Base-by-base conservation (phyloP, 2,888 invertebrate species). In the Macroteleia sp. region DNA sequence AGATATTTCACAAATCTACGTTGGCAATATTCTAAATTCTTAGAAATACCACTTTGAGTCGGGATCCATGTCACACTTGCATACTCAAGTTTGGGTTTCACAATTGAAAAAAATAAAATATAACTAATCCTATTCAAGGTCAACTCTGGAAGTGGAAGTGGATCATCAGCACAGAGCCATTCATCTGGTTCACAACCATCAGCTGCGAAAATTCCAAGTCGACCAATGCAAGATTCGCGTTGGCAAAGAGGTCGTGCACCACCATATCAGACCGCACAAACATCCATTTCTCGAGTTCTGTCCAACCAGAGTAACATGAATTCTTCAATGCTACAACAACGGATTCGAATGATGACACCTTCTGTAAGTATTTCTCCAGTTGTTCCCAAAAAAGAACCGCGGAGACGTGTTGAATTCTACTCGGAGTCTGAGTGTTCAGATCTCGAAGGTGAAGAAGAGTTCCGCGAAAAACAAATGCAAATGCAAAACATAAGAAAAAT, bases 331-430 rank as follows among this genome's bases (percentile, higher is more conserved):
- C 74, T 89, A 4, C 90, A 87, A 54, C 90, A 89, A 62, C 87
- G 87, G 67, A 90, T 91, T 32, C 89, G 91, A 12, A 92, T 92
- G 92, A 92, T 92, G 90, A 92, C 92, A 6, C 92, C 92, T 1
- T 92, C 92, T 12, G 92, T 92, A 28, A 92, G 92, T 71, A 92
- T 92, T 71, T 92, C 92, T 1, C 92, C 92, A 6, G 92, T 92
- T 1, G 87, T 91, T 8, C 90, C 91, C 10, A 91, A 91, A 30
- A 90, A 90, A 54, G 91, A 91, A 39, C 88, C 88, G 1, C 77
- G 88, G 28, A 89, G 90, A 20, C 83, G 88, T 36, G 78, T 85
- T 2, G 90, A 90, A 22, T 90, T 90, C 74, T 91, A 87, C 57
- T 90, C 91, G n/a, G 91, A 91, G 62, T 91, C 91, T 1, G 91